Base-by-base conservation (phyloP, 2,113 vertebrate species). In the Rhizomys pruinosus region DNA sequence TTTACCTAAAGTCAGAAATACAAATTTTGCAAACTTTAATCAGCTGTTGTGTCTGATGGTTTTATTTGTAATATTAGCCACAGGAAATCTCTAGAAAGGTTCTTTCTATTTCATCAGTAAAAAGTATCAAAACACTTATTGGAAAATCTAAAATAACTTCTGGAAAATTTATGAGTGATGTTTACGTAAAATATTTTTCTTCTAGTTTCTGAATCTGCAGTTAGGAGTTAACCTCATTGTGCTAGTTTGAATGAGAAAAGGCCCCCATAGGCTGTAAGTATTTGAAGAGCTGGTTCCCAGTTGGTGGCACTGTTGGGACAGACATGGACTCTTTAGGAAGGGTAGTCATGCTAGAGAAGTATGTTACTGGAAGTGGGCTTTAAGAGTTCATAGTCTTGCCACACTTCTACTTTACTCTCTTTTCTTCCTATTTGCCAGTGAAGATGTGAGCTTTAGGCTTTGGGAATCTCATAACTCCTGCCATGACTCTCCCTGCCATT, bases 101-200 rank as follows among this genome's bases (percentile, higher is more conserved):
- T 25, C 37, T 91, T 94, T 95, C 93, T 78, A 91, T 92, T 96
- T 87, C 64, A 78, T 94, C 87, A 81, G 42, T 55, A 23, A 97
- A 96, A 97, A 86, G 88, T n/a, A n/a, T 97, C 96, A 96, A 34
- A 80, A 84, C 61, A 93, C 72, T 96, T 94, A 91, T 4, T 94
- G 76, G 84, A 94, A 96, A 94, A 94, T 87, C 22, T 78, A 73
- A 93, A 90, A 92, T 84, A 91, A 89, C 4, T 25, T 71, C 72
- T 85, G 84, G 91, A 47, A 91, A 91, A 95, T 92, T 95, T 94
- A 89, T 96, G 47, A n/a, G 72, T 87, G 68, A 69, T 66, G 89
- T 84, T 94, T 94, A 89, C 23, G 42, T 0, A 17, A 78, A 73
- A 2, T 23, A 34, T 71, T 81, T 87, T 92, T 85, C 68, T 84